phyloP scores from a whole-genome alignment of 2,113 vertebrate genomes.

The Cyprinodon tularosa region DNA sequence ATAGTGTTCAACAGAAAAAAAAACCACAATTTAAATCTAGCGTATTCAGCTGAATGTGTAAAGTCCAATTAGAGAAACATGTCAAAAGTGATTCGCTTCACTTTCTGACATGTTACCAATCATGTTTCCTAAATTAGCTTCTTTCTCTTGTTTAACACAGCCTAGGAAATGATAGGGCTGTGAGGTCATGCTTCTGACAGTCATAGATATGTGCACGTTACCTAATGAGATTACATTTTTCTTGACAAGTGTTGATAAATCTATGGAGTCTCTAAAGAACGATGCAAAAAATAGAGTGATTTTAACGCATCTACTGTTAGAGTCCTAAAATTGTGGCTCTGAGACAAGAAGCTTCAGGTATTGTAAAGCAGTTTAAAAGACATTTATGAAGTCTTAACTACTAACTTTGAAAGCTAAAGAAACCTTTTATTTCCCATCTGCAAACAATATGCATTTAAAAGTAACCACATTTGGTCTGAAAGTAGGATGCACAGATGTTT shows the following conservation, averaged over 20 bases:
- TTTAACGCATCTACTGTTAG: not conserved
- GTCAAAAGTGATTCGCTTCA: constrained; percentile 14
- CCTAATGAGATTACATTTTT: constrained; percentile 58
- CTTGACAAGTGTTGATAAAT: constrained; percentile 30
- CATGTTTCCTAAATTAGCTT: constrained; percentile 20
- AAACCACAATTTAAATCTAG: constrained; percentile 21
- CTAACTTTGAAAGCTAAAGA: not conserved
- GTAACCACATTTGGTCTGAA: not conserved
- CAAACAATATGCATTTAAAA: not conserved
- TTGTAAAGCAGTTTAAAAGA: not conserved
- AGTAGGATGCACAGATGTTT: not conserved
- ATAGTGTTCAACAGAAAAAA: not conserved
- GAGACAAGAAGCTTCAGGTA: not conserved
- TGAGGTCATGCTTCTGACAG: constrained; percentile 36
- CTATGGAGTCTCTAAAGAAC: constrained; percentile 40
- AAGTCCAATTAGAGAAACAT: constrained; percentile 24
- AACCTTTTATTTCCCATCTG: not conserved
- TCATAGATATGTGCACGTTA: constrained; percentile 43
- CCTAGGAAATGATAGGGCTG: constrained; percentile 9
- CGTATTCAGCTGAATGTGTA: constrained; percentile 26
- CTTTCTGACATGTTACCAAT: constrained; percentile 21
- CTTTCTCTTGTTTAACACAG: constrained; percentile 1
- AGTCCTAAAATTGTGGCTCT: constrained; percentile 4
- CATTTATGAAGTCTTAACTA: too few species aligned
- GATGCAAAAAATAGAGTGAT: constrained; percentile 31